Evolutionary conservation across 1,140 invertebrate species (phyloP), one percentile per base, ranked within the genome.

Genomic region (Manduca sexta): DNA sequence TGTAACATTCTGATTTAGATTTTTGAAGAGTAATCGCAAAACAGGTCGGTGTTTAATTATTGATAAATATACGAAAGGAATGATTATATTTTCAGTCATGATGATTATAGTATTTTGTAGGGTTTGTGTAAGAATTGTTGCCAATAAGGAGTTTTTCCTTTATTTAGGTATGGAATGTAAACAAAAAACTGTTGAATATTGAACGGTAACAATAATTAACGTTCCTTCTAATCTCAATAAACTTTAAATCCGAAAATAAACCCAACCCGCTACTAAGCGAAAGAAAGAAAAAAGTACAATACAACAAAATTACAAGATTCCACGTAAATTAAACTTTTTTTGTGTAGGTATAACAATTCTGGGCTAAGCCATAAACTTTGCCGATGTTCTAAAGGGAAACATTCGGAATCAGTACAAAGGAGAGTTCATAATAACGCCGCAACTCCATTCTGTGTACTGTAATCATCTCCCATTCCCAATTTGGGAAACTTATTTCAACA

Each of bases 391-490:
- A 55, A 61, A 64, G 68, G 64, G 64, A 74, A 82, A 76, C 68
- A 79, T 73, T 79, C 49, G 61, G 60, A 73, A 78, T 78, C 74
- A 49, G 68, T 70, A 76, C 75, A 77, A 76, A 75, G 57, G 66
- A 37, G 70, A 69, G 56, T 74, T 74, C 62, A 74, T 77, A 72
- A 72, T 72, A 74, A 74, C 43, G 65, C 69, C 67, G 56, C 73
- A 70, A 80, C 75, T 79, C 68, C 72, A 80, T 83, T 83, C 66
- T 67, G 46, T 79, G 74, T 80, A 80, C 76, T 74, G 74, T 81
- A 77, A 83, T 70, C 67, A 70, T 67, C 64, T 54, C 16, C 56
- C 59, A 60, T 65, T 62, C 45, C 56, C 60, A 59, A 67, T 64
- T 64, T 59, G 47, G 31, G 47, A 63, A 70, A 70, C 64, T 70